These are phyloP conservation scores for Allolobophora icterica DNA, from an alignment of 2,888 invertebrate species.

Conservation along the genomic window DNA sequence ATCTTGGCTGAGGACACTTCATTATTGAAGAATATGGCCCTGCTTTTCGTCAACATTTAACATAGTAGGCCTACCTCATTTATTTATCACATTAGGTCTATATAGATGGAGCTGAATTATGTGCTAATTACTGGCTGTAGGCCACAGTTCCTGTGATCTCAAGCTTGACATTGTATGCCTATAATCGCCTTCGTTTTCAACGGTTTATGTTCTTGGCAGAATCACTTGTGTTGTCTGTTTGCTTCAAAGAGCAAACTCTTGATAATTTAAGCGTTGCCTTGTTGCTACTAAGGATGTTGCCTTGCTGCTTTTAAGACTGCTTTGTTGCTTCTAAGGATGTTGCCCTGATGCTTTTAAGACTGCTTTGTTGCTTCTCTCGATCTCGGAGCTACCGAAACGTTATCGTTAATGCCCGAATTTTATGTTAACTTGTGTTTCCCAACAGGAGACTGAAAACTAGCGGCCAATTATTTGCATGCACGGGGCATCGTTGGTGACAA, in stretches of 20 bases:
- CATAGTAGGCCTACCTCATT: background rate
- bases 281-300: background rate
- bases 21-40: too few species aligned
- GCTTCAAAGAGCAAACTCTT: background rate
- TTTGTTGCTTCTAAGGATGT: background rate
- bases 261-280: background rate
- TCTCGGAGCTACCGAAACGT: background rate
- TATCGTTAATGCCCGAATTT: background rate
- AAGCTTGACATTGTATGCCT: background rate
- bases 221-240: background rate
- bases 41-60: too few species aligned
- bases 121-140: background rate
- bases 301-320: background rate
- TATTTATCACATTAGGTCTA: background rate
- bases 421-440: background rate
- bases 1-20: too few species aligned
- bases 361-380: background rate
- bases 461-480: constrained; percentile 17
- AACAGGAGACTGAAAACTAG: background rate
- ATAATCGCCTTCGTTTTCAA: background rate
- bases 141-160: background rate
- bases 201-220: background rate
- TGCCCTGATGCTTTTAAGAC: background rate
- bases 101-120: background rate
- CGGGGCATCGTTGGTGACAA: background rate